Conservation (phyloP, 37 sponge, comb jelly and placozoan genomes). For the Eunapius fragilis region DNA sequence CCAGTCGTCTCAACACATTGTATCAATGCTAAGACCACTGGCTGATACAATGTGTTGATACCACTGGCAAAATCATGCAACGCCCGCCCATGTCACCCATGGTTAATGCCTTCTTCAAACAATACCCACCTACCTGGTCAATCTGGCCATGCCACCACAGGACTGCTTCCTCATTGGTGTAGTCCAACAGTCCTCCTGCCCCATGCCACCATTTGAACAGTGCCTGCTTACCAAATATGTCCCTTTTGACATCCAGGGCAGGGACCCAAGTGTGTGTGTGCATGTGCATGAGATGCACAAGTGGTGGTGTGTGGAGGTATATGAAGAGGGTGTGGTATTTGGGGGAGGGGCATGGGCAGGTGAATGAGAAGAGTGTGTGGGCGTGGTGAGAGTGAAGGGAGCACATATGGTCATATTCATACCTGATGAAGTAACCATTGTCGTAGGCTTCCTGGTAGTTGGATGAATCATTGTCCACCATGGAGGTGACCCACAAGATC, state of each 20-base stretch:
- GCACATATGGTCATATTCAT: not conserved
- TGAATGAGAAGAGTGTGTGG: too few relatives aligned
- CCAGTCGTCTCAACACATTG: too few relatives aligned
- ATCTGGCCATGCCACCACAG: slow-evolving; percentile 88
- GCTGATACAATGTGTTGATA: too few relatives aligned
- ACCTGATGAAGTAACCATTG: slow-evolving; percentile 80
- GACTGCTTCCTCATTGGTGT: slow-evolving; percentile 72
- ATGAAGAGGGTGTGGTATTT: not conserved
- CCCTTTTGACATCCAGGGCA: slow-evolving; percentile 20
- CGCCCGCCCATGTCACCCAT: too few relatives aligned
- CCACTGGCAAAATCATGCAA: too few relatives aligned
- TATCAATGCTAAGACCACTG: too few relatives aligned
- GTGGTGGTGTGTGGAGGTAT: not conserved
- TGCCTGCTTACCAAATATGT: slow-evolving; percentile 62
- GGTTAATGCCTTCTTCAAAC: not conserved
- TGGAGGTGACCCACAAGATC: slow-evolving; percentile 83
- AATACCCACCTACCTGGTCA: slow-evolving; percentile 43
- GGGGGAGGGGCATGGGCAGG: not conserved
- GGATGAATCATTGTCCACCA: slow-evolving; percentile 78
- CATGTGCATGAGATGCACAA: not conserved
- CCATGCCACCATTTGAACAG: slow-evolving; percentile 90
- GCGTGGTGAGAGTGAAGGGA: not conserved
- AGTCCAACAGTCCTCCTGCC: slow-evolving; percentile 81
- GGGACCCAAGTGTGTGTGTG: not conserved
- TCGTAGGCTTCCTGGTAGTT: slow-evolving; percentile 73